Evolutionary conservation across 2,113 vertebrate genomes (phyloP).

Genomic region (Apeltes quadracus): DNA sequence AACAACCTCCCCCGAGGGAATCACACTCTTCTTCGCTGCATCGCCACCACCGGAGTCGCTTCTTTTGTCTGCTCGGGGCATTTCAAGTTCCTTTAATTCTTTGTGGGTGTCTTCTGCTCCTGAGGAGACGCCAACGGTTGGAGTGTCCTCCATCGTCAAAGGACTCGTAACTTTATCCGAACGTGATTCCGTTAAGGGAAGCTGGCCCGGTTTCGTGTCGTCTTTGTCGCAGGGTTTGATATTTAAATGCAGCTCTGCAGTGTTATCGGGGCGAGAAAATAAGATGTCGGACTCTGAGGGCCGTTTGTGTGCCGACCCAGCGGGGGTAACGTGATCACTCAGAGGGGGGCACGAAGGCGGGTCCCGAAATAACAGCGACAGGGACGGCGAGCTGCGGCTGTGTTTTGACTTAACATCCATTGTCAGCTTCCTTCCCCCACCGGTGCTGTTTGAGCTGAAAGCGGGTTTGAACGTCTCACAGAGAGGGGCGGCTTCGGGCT

Average conservation of each 20-base stretch:
- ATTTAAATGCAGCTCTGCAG: slow-evolving; percentile 36
- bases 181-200: slow-evolving; percentile 18
- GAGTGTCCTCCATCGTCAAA: slow-evolving; percentile 23
- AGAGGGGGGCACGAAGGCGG: slow-evolving; percentile 48
- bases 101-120: slow-evolving; percentile 4
- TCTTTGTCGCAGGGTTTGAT: slow-evolving; percentile 52
- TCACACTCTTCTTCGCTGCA: slow-evolving; percentile 32
- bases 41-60: slow-evolving; percentile 7
- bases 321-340: slow-evolving; percentile 32
- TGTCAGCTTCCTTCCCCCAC: slow-evolving; percentile 53
- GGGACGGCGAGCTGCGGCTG: slow-evolving; percentile 78
- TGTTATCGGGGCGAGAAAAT: slow-evolving; percentile 45
- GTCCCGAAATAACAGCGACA: slow-evolving; percentile 69
- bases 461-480: slow-evolving; percentile 62
- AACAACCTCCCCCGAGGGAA: slow-evolving; percentile 39
- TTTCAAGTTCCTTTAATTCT: slow-evolving; percentile 30
- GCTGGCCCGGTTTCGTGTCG: slow-evolving; percentile 11
- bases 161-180: slow-evolving; percentile 11
- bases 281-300: slow-evolving; percentile 71
- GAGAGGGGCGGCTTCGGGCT: slow-evolving; percentile 83
- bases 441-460: slow-evolving; percentile 40
- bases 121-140: slow-evolving; percentile 10
- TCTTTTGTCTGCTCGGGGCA: slow-evolving; percentile 33
- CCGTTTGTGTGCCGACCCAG: slow-evolving; percentile 52
- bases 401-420: slow-evolving; percentile 67